Conservation (phyloP, 2,113 vertebrate species). For the Phycodurus eques region DNA sequence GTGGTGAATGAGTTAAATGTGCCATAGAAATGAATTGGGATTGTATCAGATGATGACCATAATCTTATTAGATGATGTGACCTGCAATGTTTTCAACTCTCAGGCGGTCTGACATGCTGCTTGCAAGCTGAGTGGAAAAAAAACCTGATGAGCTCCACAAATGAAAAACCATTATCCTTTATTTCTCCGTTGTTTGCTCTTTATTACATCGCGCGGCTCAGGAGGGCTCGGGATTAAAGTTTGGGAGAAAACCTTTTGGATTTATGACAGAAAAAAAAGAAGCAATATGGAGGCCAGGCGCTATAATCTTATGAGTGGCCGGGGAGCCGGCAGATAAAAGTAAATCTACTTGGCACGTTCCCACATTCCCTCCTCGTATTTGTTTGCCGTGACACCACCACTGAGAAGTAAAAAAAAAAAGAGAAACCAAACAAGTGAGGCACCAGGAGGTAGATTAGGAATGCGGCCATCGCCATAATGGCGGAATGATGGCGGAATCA, state of each 20-base stretch:
- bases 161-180: slow-evolving; percentile 21
- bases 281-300: slow-evolving; percentile 54
- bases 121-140: slow-evolving; percentile 1
- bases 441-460: slow-evolving; percentile 53
- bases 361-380: slow-evolving; percentile 65
- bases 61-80: slow-evolving; percentile 5
- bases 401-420: background rate
- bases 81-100: background rate
- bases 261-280: slow-evolving; percentile 56
- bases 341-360: slow-evolving; percentile 65
- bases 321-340: slow-evolving; percentile 61
- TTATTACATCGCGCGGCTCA: slow-evolving; percentile 32
- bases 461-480: slow-evolving; percentile 36
- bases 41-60: background rate
- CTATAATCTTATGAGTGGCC: slow-evolving; percentile 64
- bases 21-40: background rate
- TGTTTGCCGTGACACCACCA: slow-evolving; percentile 52
- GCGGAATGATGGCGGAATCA: slow-evolving; percentile 48
- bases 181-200: slow-evolving; percentile 14
- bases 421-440: background rate
- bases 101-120: background rate
- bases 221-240: slow-evolving; percentile 26
- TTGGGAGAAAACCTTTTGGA: slow-evolving; percentile 30
- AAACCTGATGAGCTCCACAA: slow-evolving; percentile 2
- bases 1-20: background rate